phyloP scores from a whole-genome alignment of 2,797 vertebrate genomes.

The Graptemys geographica region DNA sequence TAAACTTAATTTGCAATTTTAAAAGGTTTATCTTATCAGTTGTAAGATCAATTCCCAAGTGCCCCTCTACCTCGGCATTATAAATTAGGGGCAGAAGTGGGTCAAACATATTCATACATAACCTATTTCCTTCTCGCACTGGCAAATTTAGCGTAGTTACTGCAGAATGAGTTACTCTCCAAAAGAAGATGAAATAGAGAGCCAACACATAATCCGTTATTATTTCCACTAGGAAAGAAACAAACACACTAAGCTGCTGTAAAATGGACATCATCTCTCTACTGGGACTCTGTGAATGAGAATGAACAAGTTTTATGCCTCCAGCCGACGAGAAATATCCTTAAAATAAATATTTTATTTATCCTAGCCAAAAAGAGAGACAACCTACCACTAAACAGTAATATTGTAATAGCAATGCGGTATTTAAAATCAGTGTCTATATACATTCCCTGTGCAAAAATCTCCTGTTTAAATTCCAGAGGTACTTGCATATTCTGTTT shows the following conservation, averaged over 20 bases:
- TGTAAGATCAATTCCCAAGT: not conserved
- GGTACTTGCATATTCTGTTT: not conserved
- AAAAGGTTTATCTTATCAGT: not conserved
- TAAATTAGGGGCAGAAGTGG: not conserved
- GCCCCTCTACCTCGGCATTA: not conserved
- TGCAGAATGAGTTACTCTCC: not conserved
- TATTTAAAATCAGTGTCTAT: not conserved
- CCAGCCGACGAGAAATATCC: not conserved
- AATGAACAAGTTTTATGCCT: not conserved
- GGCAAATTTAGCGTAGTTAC: conserved; percentile 7
- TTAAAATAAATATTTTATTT: not conserved
- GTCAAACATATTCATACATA: accelerated
- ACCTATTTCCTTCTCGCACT: not conserved
- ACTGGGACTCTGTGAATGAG: not conserved
- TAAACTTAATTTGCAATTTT: not conserved
- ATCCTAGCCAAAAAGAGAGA: not conserved
- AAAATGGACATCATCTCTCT: not conserved
- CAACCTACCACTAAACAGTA: not conserved
- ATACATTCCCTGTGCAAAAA: not conserved
- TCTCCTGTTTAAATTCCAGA: not conserved
- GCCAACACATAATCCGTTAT: not conserved
- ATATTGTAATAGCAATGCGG: not conserved
- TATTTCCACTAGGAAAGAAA: not conserved
- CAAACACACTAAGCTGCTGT: not conserved
- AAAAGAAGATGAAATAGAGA: not conserved